Evolutionary conservation across 92 coral and sea anemone species (phyloP).

Genomic region (Scolanthus callimorphus): DNA sequence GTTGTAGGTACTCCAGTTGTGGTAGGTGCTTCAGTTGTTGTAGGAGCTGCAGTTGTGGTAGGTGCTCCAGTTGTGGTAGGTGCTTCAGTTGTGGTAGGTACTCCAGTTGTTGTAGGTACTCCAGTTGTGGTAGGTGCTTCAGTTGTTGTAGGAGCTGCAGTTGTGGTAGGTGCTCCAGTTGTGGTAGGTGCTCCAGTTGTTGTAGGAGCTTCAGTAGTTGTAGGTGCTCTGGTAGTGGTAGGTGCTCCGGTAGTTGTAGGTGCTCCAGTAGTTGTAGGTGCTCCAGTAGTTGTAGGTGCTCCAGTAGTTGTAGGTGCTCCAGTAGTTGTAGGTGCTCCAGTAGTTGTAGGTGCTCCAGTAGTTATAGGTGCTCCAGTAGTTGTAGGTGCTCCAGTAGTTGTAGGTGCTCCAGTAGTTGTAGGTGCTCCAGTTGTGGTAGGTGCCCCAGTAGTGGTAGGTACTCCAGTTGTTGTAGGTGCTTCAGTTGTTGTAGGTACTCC

Average conservation of each 20-base stretch:
- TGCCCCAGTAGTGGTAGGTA: constrained; percentile 12
- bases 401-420: constrained; percentile 13
- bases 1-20: constrained; percentile 20
- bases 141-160: constrained; percentile 17
- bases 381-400: constrained; percentile 14
- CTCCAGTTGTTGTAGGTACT: constrained; percentile 18
- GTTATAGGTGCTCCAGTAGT: constrained; percentile 16
- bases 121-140: constrained; percentile 27
- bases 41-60: constrained; percentile 30
- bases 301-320: constrained; percentile 19
- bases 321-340: constrained; percentile 11
- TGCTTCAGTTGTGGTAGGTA: constrained; percentile 9
- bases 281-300: constrained; percentile 18
- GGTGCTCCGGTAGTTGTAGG: constrained; percentile 17
- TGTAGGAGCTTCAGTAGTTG: constrained; percentile 19
- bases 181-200: constrained; percentile 17
- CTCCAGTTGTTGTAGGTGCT: constrained; percentile 11
- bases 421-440: constrained; percentile 28
- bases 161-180: constrained; percentile 18
- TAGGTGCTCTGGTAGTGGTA: constrained; percentile 14
- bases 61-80: constrained; percentile 14
- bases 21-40: constrained; percentile 13
- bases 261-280: constrained; percentile 21
- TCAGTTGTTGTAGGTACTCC: constrained; percentile 18
- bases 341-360: constrained; percentile 19